phyloP scores from a whole-genome alignment of 2,113 vertebrate genomes.

The rabbit (Oryctolagus cuniculus) region mOryCun1.1 NC_091432.1:171686501-171687000 shows the following conservation, averaged over 20 bases:
- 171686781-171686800: background rate
- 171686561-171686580: background rate
- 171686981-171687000: background rate
- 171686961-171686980: background rate
- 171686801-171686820: background rate
- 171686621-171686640: background rate
- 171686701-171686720: background rate
- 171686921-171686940: slow-evolving; percentile 23
- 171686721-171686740: slow-evolving; percentile 18
- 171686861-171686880: background rate
- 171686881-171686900: background rate
- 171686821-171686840: background rate
- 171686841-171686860: background rate
- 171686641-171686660: background rate
- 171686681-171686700: background rate
- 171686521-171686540: background rate
- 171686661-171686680: background rate
- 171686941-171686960: background rate
- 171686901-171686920: slow-evolving; percentile 44
- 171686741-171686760: slow-evolving; percentile 36
- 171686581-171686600: background rate
- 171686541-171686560: background rate
- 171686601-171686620: background rate
- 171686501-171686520: background rate
- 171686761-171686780: background rate